A percentile compares a stretch with the other conserved stretches of the same genome.
Evolutionary conservation across 2,797 vertebrate species (phyloP).

Genomic region (Fringilla coelebs): DNA sequence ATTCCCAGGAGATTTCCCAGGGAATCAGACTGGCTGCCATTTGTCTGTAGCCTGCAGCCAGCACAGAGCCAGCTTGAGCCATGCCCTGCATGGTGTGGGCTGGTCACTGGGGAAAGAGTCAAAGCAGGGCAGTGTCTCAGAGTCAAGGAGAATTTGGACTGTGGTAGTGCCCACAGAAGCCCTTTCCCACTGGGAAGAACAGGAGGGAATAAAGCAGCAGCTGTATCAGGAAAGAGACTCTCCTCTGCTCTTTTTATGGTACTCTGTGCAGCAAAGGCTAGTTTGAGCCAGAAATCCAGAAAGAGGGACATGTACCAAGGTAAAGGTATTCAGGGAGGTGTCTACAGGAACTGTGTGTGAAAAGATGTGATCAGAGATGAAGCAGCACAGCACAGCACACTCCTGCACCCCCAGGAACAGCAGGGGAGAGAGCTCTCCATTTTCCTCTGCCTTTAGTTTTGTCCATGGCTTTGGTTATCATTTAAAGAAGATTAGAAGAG

Average conservation of each 20-base stretch:
- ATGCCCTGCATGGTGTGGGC: too few relatives aligned
- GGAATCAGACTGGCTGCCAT: background rate
- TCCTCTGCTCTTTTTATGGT: background rate
- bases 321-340: background rate
- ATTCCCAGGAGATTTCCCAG: background rate
- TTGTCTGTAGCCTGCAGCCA: background rate
- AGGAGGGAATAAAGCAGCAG: background rate
- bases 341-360: background rate
- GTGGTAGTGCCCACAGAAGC: background rate
- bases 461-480: background rate
- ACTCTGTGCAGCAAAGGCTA: background rate
- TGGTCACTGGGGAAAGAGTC: background rate
- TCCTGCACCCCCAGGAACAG: background rate
- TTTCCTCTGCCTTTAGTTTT: background rate
- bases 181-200: background rate
- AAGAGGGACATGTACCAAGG: background rate
- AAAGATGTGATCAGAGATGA: background rate
- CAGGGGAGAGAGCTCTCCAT: background rate
- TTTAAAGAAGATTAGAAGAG: background rate
- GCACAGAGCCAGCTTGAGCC: background rate
- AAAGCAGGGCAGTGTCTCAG: background rate
- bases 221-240: background rate
- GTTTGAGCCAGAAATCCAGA: background rate
- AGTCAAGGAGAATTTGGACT: background rate
- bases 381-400: background rate